These are phyloP conservation scores for Ascidia mentula DNA, from an alignment of 23 tunicate genomes.

Conservation along the genomic window DNA sequence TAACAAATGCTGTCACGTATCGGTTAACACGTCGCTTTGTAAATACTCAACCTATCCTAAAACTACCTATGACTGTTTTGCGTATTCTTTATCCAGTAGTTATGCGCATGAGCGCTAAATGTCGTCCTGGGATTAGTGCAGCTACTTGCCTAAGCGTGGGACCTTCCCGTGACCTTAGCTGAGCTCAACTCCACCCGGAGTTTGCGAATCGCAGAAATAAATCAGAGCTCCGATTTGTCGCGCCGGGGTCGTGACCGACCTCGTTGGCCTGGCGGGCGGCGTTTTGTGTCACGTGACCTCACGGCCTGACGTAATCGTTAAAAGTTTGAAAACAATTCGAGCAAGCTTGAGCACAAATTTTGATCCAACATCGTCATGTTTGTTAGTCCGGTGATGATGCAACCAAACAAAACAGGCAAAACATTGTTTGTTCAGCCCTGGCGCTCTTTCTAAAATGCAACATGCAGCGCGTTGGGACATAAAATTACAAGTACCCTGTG, in stretches of 20 bases:
- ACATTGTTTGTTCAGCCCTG: too few species aligned
- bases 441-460: neutral
- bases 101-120: neutral
- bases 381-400: too few species aligned
- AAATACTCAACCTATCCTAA: too few species aligned
- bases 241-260: conserved; percentile 4
- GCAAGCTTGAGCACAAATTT: too few species aligned
- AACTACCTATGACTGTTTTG: too few species aligned
- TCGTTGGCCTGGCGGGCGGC: neutral
- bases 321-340: neutral
- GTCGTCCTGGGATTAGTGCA: neutral
- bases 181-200: neutral
- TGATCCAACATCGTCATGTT: too few species aligned
- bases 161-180: neutral
- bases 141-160: neutral
- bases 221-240: conserved; percentile 8
- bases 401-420: too few species aligned
- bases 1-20: too few species aligned
- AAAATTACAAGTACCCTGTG: neutral
- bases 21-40: too few species aligned
- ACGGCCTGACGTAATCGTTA: neutral
- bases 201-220: neutral
- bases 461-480: neutral
- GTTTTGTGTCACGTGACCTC: conserved; percentile 12
- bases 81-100: too few species aligned